Conservation (phyloP, 2,797 vertebrate genomes). For the Phalanger gymnotis region DNA sequence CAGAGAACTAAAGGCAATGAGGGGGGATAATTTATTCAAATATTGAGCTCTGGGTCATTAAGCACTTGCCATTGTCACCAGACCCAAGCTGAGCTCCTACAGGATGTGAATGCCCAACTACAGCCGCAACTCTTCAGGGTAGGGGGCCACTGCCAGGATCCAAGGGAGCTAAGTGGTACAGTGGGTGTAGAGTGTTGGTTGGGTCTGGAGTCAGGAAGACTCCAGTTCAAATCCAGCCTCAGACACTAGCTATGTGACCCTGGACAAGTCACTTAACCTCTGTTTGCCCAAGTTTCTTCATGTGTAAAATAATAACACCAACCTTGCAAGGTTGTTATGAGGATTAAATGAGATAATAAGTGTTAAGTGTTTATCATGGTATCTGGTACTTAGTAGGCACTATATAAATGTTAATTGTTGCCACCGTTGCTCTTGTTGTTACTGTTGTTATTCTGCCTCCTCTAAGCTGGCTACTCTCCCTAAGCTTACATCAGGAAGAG, state of each 20-base stretch:
- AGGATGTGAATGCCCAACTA: slow-evolving; percentile 59
- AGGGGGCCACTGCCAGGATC: neutral
- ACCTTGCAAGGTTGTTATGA: neutral
- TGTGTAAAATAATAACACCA: neutral
- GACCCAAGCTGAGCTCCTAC: slow-evolving; percentile 57
- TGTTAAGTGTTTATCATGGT: neutral
- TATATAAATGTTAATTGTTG: neutral
- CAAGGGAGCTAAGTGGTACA: neutral
- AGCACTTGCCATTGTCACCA: slow-evolving; percentile 72
- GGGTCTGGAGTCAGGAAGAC: neutral
- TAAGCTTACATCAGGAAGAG: neutral
- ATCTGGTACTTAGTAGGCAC: neutral
- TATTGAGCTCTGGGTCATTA: slow-evolving; percentile 76
- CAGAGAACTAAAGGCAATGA: slow-evolving; percentile 63
- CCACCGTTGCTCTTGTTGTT: neutral
- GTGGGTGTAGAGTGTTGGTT: neutral
- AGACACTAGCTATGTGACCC: neutral
- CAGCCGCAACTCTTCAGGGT: neutral
- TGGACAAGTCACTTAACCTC: neutral
- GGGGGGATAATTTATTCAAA: slow-evolving; percentile 2
- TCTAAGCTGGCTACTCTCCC: neutral
- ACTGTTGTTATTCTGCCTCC: neutral
- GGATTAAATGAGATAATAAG: neutral
- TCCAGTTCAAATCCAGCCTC: neutral
- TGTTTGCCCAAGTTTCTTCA: neutral